Evolutionary conservation across 23 tunicate genomes (phyloP), one percentile per base, ranked within the genome.

Genomic region (Corella eumyota): DNA sequence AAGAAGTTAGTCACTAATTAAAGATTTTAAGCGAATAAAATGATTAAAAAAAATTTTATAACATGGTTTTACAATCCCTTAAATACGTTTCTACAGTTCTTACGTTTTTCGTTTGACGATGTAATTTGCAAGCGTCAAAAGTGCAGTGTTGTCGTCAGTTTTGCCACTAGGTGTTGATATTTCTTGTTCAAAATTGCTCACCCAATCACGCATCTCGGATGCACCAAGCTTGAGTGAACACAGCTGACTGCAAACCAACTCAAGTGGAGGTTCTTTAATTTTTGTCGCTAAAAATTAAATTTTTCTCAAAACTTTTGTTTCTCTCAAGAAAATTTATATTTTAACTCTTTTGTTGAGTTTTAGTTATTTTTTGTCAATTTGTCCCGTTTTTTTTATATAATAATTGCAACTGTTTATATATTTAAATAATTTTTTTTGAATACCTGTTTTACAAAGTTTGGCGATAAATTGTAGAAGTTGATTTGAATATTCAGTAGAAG

Each of bases 401-500:
- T n/a, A n/a, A n/a, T n/a, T n/a, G n/a, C n/a, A n/a, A n/a, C n/a
- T n/a, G n/a, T n/a, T n/a, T n/a, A n/a, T n/a, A n/a, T n/a, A n/a
- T n/a, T n/a, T n/a, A n/a, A n/a, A n/a, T n/a, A n/a, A n/a, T n/a
- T n/a, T n/a, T n/a, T n/a, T n/a, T n/a, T n/a, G n/a, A n/a, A n/a
- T n/a, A 75, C 82, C 82, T 28, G 37, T 36, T 48, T 56, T 65
- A 50, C 82, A 75, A 3, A 75, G 60, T 35, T 66, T 75, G 37
- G 82, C 82, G 7, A 75, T 46, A 47, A 75, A 75, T 60, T 75
- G 82, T 4, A 75, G 73, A 49, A 75, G 49, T 22, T 58, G 48
- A 61, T 75, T 75, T 21, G 82, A 75, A 66, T 75, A 75, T 29
- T 75, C 82, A 7, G 82, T 26, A 25, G 73, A 54, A 1, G 82